phyloP scores from a whole-genome alignment of 2,113 vertebrate species.

The Scatophagus argus region DNA sequence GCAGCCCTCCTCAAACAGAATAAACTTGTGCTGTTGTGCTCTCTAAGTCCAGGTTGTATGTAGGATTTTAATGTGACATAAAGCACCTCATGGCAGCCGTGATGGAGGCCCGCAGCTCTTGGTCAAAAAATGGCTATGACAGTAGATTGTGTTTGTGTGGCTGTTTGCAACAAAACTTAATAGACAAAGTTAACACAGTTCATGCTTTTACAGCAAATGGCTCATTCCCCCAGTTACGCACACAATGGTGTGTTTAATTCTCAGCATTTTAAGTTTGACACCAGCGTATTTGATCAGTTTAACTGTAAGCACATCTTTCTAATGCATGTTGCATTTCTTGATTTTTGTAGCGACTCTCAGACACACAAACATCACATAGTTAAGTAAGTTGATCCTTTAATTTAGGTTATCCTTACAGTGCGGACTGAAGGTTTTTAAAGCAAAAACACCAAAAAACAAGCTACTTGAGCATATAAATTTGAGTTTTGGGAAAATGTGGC shows the following conservation, averaged over 20 bases:
- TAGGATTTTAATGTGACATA: slow-evolving; percentile 7
- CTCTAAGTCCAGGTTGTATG: not conserved
- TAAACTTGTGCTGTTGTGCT: slow-evolving; percentile 4
- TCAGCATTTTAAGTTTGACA: not conserved
- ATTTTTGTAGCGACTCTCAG: not conserved
- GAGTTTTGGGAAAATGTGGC: not conserved
- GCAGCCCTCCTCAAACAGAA: slow-evolving; percentile 46
- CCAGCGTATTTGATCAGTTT: not conserved
- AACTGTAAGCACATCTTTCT: not conserved
- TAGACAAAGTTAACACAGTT: not conserved
- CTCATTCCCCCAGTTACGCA: not conserved
- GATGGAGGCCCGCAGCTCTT: slow-evolving; percentile 14
- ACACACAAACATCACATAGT: not conserved
- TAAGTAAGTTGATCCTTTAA: not conserved
- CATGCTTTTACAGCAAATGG: not conserved
- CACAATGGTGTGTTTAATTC: not conserved
- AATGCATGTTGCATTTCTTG: not conserved
- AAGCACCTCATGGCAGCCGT: not conserved
- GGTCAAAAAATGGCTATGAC: not conserved
- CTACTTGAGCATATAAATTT: not conserved
- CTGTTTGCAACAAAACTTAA: not conserved
- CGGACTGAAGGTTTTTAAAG: no score
- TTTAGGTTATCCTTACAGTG: not conserved
- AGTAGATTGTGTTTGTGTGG: not conserved
- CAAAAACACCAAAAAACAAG: not conserved